These are phyloP conservation scores for Luffia ferchaultella DNA, from an alignment of 2,888 invertebrate species.

Conservation along the genomic window DNA sequence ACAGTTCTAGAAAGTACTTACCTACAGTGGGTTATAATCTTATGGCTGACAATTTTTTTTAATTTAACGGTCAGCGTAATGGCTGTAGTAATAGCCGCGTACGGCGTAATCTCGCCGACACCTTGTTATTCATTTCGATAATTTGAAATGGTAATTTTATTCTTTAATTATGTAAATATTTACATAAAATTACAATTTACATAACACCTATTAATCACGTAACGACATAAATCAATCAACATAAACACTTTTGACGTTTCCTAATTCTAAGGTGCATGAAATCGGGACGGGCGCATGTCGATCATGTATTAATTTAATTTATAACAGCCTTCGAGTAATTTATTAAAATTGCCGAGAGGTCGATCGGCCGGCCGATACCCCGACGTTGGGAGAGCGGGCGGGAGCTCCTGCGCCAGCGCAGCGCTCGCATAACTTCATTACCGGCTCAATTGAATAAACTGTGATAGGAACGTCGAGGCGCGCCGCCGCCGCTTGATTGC, in stretches of 20 bases:
- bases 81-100: neutral
- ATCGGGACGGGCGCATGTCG: neutral
- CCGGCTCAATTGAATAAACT: slow-evolving; percentile 65
- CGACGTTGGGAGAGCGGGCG: neutral
- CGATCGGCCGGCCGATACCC: too few species aligned
- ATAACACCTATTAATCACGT: neutral
- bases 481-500: slow-evolving; percentile 59
- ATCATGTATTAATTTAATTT: neutral
- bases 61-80: too few species aligned
- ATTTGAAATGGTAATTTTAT: neutral
- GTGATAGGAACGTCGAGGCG: slow-evolving; percentile 60
- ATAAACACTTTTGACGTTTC: neutral
- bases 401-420: neutral
- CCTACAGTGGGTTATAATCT: too few species aligned
- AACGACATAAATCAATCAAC: neutral
- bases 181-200: neutral
- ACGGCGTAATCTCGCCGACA: neutral
- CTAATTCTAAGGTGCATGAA: neutral
- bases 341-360: neutral
- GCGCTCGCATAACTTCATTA: slow-evolving; percentile 58
- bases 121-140: neutral
- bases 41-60: too few species aligned
- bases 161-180: neutral
- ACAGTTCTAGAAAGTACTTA: too few species aligned
- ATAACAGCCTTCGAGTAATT: neutral